Evolutionary conservation across 2,888 invertebrate genomes (phyloP).

Genomic region (Geophilus truncorum): DNA sequence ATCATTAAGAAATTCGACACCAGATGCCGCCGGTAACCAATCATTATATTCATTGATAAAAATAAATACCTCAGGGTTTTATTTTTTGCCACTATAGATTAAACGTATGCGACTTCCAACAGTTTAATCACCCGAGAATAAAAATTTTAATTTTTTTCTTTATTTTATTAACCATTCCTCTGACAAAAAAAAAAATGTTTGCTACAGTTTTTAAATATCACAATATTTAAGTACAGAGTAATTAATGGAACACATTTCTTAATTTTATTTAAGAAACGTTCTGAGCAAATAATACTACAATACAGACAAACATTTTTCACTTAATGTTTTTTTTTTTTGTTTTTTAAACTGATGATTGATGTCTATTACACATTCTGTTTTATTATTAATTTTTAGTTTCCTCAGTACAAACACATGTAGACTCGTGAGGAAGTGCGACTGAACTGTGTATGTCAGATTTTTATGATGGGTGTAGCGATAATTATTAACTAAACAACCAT

Average conservation of each 20-base stretch:
- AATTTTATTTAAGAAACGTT: neutral
- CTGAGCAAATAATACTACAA: neutral
- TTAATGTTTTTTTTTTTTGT: neutral
- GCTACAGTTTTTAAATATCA: conserved; percentile 14
- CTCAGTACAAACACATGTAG: neutral
- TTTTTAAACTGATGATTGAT: neutral
- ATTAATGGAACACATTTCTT: conserved; percentile 19
- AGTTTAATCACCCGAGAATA: too few species aligned
- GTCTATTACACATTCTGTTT: too few species aligned
- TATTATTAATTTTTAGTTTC: neutral
- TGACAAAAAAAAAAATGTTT: neutral
- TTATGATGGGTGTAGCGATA: neutral
- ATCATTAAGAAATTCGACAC: neutral
- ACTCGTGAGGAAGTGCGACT: neutral
- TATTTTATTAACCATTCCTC: neutral
- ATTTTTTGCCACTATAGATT: too few species aligned
- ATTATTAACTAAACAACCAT: neutral
- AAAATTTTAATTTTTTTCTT: neutral
- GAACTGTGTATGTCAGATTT: neutral
- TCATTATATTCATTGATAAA: neutral
- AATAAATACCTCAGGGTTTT: too few species aligned
- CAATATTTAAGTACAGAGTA: conserved; percentile 19
- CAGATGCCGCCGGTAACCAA: neutral
- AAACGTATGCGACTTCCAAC: too few species aligned
- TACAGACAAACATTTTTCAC: neutral